These are phyloP conservation scores for Choristoneura rosaceana DNA, from an alignment of 2,888 invertebrate species.

Conservation along the genomic window DNA sequence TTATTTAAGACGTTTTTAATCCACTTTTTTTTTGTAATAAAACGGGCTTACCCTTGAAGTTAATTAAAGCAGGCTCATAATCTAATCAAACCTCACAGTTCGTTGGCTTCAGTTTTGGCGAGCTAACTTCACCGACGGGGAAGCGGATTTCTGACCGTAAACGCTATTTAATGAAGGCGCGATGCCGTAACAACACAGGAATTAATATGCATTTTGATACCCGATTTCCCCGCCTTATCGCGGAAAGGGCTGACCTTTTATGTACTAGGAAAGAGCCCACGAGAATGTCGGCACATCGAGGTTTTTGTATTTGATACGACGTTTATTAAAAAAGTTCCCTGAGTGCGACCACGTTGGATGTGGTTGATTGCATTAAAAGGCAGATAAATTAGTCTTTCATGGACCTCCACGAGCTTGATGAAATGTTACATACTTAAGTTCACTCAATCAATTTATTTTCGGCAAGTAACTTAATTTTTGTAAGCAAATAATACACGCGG, in stretches of 20 bases:
- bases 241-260: constrained; percentile 23
- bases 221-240: constrained; percentile 25
- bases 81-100: constrained; percentile 19
- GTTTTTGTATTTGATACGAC: constrained; percentile 40
- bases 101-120: constrained; percentile 17
- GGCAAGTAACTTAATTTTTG: too few species aligned
- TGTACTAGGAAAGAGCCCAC: constrained; percentile 26
- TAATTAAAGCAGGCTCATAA: constrained; percentile 25
- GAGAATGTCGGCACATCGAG: constrained; percentile 32
- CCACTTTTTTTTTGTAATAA: not conserved
- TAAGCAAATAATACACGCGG: too few species aligned
- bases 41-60: constrained; percentile 10
- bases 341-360: constrained; percentile 24
- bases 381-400: constrained; percentile 17
- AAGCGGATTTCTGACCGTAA: constrained; percentile 18
- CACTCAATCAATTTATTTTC: not conserved
- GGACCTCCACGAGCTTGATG: constrained; percentile 15
- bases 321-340: constrained; percentile 46
- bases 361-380: constrained; percentile 34
- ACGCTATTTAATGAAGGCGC: constrained; percentile 21
- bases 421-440: not conserved
- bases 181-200: not conserved
- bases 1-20: not conserved
- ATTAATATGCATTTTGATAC: constrained; percentile 36
- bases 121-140: constrained; percentile 13